phyloP scores from a whole-genome alignment of 2,113 vertebrate genomes.

The Castor canadensis region DNA sequence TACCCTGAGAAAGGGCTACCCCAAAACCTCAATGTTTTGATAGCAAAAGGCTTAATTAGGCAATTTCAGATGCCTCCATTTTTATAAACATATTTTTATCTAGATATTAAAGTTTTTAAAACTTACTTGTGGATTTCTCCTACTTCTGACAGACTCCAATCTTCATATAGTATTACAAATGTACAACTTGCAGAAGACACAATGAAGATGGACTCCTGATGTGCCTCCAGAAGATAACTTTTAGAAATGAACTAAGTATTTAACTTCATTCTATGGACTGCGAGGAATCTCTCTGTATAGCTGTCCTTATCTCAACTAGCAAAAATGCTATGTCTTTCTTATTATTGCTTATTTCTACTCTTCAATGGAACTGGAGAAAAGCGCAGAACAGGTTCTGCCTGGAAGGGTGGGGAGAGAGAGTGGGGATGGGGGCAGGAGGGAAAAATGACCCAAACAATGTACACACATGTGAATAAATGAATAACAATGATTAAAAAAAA shows the following conservation, averaged over 20 bases:
- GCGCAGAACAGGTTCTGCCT: too few species aligned
- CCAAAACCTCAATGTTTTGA: neutral
- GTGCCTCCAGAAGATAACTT: neutral
- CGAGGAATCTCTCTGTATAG: too few species aligned
- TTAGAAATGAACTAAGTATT: neutral
- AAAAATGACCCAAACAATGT: too few species aligned
- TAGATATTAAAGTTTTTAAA: slow-evolving; percentile 16
- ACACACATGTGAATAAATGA: too few species aligned
- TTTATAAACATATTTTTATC: slow-evolving; percentile 14
- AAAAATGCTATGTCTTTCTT: too few species aligned
- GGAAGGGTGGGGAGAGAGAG: too few species aligned
- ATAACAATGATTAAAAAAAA: too few species aligned
- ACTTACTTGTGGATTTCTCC: neutral
- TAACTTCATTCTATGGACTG: neutral
- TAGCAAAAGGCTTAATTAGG: neutral
- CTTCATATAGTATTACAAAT: neutral
- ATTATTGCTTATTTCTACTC: too few species aligned
- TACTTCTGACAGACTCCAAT: neutral
- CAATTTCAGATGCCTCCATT: neutral
- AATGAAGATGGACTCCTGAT: neutral
- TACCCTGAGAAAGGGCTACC: neutral
- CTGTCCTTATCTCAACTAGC: too few species aligned
- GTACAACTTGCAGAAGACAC: neutral
- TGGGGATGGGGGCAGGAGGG: too few species aligned
- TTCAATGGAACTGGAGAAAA: too few species aligned